phyloP scores from a whole-genome alignment of 2,113 vertebrate species.

The Nannospalax galili region DNA sequence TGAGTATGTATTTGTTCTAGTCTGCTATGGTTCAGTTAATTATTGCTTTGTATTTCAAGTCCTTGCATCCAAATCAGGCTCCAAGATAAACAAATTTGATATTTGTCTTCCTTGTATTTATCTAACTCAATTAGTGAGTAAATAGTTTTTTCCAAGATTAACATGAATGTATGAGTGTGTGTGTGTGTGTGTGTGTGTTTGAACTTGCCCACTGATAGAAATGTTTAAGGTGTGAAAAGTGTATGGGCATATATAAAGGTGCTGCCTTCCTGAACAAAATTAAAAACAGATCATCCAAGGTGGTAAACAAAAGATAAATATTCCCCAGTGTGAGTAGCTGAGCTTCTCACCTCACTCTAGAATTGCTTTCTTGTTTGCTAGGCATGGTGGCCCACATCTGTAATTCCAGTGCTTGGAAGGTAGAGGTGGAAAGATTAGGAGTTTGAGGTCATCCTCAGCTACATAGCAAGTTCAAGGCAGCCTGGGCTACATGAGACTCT shows the following conservation, averaged over 20 bases:
- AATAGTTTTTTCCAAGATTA: background rate
- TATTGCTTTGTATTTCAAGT: background rate
- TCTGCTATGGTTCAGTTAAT: background rate
- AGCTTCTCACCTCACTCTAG: background rate
- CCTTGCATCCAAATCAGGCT: conserved; percentile 15
- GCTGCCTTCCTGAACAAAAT: conserved; percentile 7
- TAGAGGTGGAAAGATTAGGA: background rate
- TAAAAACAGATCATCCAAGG: conserved; percentile 19
- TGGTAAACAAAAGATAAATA: background rate
- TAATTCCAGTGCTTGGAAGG: background rate
- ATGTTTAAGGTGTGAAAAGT: background rate
- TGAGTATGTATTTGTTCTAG: background rate
- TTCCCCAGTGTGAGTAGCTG: background rate
- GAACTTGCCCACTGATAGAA: background rate
- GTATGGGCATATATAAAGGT: background rate
- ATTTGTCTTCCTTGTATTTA: conserved; percentile 26
- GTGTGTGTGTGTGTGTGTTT: background rate
- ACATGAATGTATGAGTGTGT: background rate
- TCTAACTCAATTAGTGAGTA: background rate
- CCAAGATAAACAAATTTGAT: conserved; percentile 16
- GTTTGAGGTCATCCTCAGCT: background rate
- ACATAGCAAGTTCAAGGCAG: background rate
- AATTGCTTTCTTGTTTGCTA: background rate
- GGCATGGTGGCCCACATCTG: too few relatives aligned
- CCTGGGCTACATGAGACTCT: background rate